Evolutionary conservation across 2,113 vertebrate genomes (phyloP).

Genomic region (Rhinogobius similis): DNA sequence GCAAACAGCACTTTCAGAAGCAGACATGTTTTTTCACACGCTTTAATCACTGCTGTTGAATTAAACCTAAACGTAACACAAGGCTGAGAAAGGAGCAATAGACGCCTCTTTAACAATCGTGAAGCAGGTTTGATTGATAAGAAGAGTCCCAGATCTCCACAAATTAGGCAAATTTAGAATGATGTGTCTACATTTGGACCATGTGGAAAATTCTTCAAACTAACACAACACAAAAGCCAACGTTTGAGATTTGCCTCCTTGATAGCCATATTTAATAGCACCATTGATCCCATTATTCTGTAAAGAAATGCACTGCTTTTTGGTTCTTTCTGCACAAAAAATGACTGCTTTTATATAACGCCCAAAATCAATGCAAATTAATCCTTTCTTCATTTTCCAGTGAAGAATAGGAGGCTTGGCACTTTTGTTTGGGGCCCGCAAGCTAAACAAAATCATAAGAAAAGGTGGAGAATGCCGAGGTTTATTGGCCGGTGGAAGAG

Average conservation of each 20-base stretch:
- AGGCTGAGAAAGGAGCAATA: slow-evolving; percentile 62
- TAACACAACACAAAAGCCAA: slow-evolving; percentile 66
- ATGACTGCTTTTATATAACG: slow-evolving; percentile 69
- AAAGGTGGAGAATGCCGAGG: slow-evolving; percentile 75
- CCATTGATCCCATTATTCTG: slow-evolving; percentile 73
- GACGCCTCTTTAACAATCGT: slow-evolving; percentile 65
- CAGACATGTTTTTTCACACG: slow-evolving; percentile 69
- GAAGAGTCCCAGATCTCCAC: slow-evolving; percentile 57
- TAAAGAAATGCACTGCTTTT: slow-evolving; percentile 65
- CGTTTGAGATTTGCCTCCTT: slow-evolving; percentile 65
- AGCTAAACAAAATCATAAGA: slow-evolving; percentile 79
- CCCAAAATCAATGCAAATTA: slow-evolving; percentile 82
- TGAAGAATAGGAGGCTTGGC: slow-evolving; percentile 77
- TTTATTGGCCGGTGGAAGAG: slow-evolving; percentile 77
- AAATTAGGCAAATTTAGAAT: slow-evolving; percentile 70
- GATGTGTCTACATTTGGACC: slow-evolving; percentile 62
- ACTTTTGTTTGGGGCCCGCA: slow-evolving; percentile 74
- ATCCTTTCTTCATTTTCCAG: slow-evolving; percentile 80
- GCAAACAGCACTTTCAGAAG: slow-evolving; percentile 55
- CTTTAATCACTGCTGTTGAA: slow-evolving; percentile 56
- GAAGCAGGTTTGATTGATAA: slow-evolving; percentile 62
- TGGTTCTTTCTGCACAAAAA: slow-evolving; percentile 60
- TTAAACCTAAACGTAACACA: slow-evolving; percentile 61
- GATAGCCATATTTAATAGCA: slow-evolving; percentile 66
- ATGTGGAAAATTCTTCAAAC: slow-evolving; percentile 74